phyloP scores from a whole-genome alignment of 2,797 vertebrate species.

The Catharus ustulatus region DNA sequence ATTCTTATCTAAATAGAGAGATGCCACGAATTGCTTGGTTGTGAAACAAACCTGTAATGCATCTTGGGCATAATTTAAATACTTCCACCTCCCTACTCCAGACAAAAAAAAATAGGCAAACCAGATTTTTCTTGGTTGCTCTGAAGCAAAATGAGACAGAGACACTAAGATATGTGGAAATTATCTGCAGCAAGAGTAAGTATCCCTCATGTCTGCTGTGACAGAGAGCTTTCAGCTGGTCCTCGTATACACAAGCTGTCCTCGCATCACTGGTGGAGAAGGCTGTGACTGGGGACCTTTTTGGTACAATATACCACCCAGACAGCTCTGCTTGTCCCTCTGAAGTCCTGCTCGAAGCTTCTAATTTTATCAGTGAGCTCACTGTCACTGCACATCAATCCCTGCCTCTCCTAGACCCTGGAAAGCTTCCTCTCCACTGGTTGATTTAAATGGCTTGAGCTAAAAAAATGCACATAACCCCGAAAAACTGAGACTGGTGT shows the following conservation, averaged over 20 bases:
- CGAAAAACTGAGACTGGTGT: accelerated
- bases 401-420: not conserved
- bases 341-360: not conserved
- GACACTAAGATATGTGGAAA: not conserved
- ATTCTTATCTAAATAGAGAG: not conserved
- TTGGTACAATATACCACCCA: not conserved
- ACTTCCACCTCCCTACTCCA: not conserved
- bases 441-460: not conserved
- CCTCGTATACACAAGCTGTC: accelerated
- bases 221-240: not conserved
- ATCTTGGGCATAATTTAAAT: not conserved
- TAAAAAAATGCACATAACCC: accelerated
- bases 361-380: not conserved
- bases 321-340: not conserved
- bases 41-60: not conserved
- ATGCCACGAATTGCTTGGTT: not conserved
- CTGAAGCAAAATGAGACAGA: not conserved
- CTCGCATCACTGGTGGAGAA: not conserved
- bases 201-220: not conserved
- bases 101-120: not conserved
- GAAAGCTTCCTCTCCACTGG: accelerated
- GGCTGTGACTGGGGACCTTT: not conserved
- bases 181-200: not conserved
- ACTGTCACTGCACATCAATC: not conserved
- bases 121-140: not conserved